Base-by-base conservation (phyloP, 2,113 vertebrate genomes). In the Tetraodon nigroviridis region DNA sequence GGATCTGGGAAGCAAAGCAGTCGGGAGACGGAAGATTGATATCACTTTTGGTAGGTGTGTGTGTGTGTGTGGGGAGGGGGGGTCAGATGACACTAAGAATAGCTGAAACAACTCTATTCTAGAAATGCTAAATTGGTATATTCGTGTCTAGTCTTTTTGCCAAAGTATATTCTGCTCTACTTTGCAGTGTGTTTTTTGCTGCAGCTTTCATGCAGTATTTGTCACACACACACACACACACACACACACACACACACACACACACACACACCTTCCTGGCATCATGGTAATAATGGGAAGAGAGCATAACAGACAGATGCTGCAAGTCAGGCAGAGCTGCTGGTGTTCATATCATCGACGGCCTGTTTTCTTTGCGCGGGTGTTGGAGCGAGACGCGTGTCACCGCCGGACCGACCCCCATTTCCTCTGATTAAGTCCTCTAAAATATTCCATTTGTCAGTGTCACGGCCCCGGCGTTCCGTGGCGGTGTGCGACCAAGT, bases 371-470 rank as follows among this genome's bases (percentile, higher is more conserved):
- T 92, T 89, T 92, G 85, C 76, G 90, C 86, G 92, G 86, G 90
- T 92, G 80, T 87, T 88, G 88, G 87, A 93, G 93, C 92, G 90
- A 76, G 90, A 92, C 90, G 81, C 81, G 79, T 93, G 92, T 92
- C 92, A 93, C 92, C 76, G 89, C 90, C 92, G 92, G 92, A 93
- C 93, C 92, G 92, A 93, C 93, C 90, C 90, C 92, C 89, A 92
- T 95, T 94, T 93, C 92, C 92, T 93, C 93, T 93, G 93, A 94
- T 94, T 95, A 95, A 93, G 91, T 94, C 91, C 90, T 90, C 87
- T 90, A 87, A 94, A 94, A 95, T 93, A 94, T 94, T 94, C 89
- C 92, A 96, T 96, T 90, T 93, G 88, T 96, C 94, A 94, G 93
- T 94, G 93, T 93, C 94, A 94, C 76, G 87, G 87, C 90, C 84